phyloP scores from a whole-genome alignment of 1,140 invertebrate genomes.

The Venustaconcha ellipsiformis region DNA sequence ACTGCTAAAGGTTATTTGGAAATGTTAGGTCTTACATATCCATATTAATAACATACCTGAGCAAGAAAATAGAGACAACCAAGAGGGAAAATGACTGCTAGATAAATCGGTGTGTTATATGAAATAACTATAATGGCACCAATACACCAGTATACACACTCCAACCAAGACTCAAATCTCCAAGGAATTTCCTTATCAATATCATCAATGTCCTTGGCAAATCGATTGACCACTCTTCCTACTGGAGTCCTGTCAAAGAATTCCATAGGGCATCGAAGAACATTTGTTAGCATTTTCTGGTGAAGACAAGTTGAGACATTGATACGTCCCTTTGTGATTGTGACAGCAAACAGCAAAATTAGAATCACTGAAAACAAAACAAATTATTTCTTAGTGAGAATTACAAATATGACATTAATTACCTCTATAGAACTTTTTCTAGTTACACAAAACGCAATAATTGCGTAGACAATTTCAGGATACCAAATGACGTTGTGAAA shows the following conservation, averaged over 20 bases:
- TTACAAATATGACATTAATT: too few species aligned
- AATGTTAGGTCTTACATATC: too few species aligned
- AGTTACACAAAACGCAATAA: too few species aligned
- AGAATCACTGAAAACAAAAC: not conserved
- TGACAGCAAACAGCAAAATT: constrained; percentile 15
- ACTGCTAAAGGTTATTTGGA: not conserved
- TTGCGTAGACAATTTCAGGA: too few species aligned
- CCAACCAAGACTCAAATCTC: constrained; percentile 59
- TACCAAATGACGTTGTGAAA: too few species aligned
- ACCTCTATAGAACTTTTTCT: too few species aligned
- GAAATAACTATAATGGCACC: constrained; percentile 91
- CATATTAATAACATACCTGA: constrained; percentile 53
- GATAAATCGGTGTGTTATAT: constrained; percentile 88
- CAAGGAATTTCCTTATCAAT: constrained; percentile 64
- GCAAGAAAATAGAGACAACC: constrained; percentile 77
- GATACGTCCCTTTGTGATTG: constrained; percentile 47
- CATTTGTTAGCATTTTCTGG: constrained; percentile 78
- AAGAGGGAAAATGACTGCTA: constrained; percentile 86
- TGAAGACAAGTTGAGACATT: constrained; percentile 83
- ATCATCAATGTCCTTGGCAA: constrained; percentile 73
- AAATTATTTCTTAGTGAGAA: not conserved
- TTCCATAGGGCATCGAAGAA: constrained; percentile 70
- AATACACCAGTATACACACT: constrained; percentile 78
- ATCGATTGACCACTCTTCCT: constrained; percentile 76
- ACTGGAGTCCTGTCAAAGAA: constrained; percentile 78